These are phyloP conservation scores for Clavelina lepadiformis DNA, from an alignment of 23 tunicate species.

Conservation along the genomic window DNA sequence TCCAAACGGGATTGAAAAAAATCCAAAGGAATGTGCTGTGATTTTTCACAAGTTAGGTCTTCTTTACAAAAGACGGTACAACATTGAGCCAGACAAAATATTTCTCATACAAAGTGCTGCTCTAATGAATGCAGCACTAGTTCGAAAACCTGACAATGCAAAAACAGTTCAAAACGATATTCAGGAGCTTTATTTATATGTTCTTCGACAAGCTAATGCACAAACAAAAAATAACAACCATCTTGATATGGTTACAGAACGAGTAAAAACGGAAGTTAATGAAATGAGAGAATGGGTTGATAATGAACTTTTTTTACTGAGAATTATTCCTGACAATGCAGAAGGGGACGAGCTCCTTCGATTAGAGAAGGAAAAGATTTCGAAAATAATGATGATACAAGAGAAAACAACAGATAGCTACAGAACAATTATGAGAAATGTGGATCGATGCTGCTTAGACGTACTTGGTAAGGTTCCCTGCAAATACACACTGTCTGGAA, in stretches of 20 bases:
- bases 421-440: neutral
- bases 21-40: neutral
- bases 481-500: neutral
- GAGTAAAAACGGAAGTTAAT: neutral
- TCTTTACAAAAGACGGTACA: neutral
- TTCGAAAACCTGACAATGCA: neutral
- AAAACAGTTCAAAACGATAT: neutral
- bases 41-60: constrained; percentile 1
- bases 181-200: too few relatives aligned
- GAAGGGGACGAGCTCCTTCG: too few relatives aligned
- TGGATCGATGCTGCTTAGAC: too few relatives aligned
- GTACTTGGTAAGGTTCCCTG: neutral
- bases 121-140: constrained; percentile 6
- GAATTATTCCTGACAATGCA: too few relatives aligned
- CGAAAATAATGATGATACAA: too few relatives aligned
- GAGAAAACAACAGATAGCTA: neutral
- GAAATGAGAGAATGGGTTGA: neutral
- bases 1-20: constrained; percentile 4
- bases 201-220: too few relatives aligned
- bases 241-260: too few relatives aligned
- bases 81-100: neutral
- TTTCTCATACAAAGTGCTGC: constrained; percentile 13
- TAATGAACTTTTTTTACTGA: too few relatives aligned
- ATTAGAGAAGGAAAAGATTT: too few relatives aligned
- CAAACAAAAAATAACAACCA: too few relatives aligned